Evolutionary conservation across 64 coral and sea anemone species (phyloP).

Genomic region (Catalaphyllia jardinei): DNA sequence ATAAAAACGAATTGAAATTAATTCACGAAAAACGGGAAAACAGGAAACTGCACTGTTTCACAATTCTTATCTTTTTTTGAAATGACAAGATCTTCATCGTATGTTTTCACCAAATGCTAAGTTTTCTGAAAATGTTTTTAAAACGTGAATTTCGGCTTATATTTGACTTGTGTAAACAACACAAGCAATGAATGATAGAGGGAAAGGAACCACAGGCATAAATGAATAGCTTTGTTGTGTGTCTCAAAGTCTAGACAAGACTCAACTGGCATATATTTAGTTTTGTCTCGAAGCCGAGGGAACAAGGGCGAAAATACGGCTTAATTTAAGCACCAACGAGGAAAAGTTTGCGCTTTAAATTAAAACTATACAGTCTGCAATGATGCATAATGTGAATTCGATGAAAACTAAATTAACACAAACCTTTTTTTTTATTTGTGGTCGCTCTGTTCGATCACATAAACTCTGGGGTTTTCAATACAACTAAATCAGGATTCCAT

Average conservation of each 20-base stretch:
- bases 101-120: background rate
- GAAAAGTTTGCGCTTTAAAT: background rate
- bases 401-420: background rate
- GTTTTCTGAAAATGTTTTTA: background rate
- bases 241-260: background rate
- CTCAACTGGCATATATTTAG: background rate
- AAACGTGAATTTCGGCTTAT: background rate
- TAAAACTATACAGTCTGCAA: background rate
- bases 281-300: background rate
- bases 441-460: background rate
- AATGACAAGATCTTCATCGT: no score
- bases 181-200: background rate
- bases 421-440: background rate
- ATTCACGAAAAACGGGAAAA: background rate
- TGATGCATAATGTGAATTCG: background rate
- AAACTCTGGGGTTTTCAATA: background rate
- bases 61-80: background rate
- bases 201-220: background rate
- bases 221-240: background rate
- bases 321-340: background rate
- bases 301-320: background rate
- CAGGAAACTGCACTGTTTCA: background rate
- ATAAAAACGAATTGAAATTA: background rate
- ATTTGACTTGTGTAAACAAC: background rate
- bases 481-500: no score